phyloP scores from a whole-genome alignment of 2,888 invertebrate species.

The Nephrocerus scutellatus region DNA sequence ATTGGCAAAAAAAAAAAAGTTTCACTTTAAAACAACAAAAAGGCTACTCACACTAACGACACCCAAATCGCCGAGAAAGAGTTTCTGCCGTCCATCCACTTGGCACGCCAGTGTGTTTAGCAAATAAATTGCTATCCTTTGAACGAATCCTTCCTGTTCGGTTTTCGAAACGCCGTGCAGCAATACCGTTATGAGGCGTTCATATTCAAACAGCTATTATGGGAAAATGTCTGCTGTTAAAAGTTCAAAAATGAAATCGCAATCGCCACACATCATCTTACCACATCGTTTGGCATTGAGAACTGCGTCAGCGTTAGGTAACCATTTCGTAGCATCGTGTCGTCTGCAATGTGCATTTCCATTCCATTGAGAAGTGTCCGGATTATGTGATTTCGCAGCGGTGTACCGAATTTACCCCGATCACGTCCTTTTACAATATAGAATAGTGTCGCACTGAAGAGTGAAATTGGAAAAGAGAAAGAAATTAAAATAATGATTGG shows the following conservation, averaged over 20 bases:
- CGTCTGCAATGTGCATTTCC: slow-evolving; percentile 76
- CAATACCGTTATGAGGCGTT: slow-evolving; percentile 74
- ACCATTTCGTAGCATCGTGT: slow-evolving; percentile 94
- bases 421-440: slow-evolving; percentile 89
- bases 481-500: not conserved
- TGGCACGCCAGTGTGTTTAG: slow-evolving; percentile 94
- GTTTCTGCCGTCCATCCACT: slow-evolving; percentile 88
- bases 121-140: slow-evolving; percentile 88
- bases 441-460: slow-evolving; percentile 80
- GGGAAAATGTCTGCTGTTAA: slow-evolving; percentile 10
- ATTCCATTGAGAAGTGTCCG: slow-evolving; percentile 79
- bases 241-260: not conserved
- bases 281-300: slow-evolving; percentile 90
- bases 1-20: too few relatives aligned
- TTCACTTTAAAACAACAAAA: not conserved
- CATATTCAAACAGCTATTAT: slow-evolving; percentile 79
- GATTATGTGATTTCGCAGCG: slow-evolving; percentile 72
- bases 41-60: slow-evolving; percentile 64
- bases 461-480: slow-evolving; percentile 1
- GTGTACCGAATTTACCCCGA: slow-evolving; percentile 63
- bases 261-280: slow-evolving; percentile 49
- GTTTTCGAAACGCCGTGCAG: slow-evolving; percentile 74
- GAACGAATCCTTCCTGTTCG: slow-evolving; percentile 85
- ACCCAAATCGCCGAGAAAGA: slow-evolving; percentile 81
- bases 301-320: slow-evolving; percentile 92